phyloP scores from a whole-genome alignment of 2,888 invertebrate genomes.

The Dicyrtoma fusca region DNA sequence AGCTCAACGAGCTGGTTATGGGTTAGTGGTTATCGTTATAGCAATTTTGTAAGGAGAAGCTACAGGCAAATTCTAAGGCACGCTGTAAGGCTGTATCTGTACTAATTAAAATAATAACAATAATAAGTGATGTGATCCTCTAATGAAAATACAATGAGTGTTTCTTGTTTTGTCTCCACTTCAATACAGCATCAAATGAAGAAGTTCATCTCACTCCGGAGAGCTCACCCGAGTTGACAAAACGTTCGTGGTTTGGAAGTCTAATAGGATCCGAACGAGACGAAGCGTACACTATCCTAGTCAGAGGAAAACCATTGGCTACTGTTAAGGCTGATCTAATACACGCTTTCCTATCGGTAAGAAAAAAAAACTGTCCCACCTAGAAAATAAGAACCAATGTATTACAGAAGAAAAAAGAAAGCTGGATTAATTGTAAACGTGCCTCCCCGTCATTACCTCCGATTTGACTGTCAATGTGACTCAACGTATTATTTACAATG shows the following conservation, averaged over 20 bases:
- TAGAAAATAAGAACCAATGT: not conserved
- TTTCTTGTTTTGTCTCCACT: conserved; percentile 4
- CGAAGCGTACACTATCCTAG: conserved; percentile 93
- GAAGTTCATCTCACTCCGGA: conserved; percentile 93
- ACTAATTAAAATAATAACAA: no score
- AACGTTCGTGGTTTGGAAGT: conserved; percentile 98
- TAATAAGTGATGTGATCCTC: not conserved
- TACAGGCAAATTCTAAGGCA: no score
- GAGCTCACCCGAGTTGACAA: conserved; percentile 93
- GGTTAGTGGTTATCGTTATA: no score
- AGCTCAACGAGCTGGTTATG: not conserved
- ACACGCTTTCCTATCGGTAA: conserved; percentile 96
- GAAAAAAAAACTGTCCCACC: conserved; percentile 59
- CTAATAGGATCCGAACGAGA: conserved; percentile 96
- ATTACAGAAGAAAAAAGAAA: no score
- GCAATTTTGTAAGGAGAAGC: no score
- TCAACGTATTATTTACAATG: no score
- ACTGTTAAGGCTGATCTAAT: conserved; percentile 98
- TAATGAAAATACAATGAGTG: not conserved
- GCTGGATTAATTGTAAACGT: no score
- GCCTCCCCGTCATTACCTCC: no score
- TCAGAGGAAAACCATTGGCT: conserved; percentile 93
- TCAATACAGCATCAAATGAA: conserved; percentile 73
- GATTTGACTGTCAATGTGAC: no score
- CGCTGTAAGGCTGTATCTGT: no score